These are phyloP conservation scores for Erebia palarica DNA, from an alignment of 2,888 invertebrate species.

Conservation along the genomic window DNA sequence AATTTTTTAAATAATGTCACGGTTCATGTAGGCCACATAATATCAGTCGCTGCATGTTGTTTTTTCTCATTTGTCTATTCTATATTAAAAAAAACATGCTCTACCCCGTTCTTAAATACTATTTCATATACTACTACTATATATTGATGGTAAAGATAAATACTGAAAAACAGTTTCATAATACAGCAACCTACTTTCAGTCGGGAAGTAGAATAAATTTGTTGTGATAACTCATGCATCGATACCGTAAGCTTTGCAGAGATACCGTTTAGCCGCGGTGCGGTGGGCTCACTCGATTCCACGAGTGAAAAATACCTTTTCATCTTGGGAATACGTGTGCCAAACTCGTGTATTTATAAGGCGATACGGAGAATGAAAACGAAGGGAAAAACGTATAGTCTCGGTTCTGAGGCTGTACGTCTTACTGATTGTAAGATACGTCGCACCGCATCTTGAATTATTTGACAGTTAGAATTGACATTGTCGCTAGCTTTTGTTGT, in stretches of 20 bases:
- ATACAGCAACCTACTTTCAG: background rate
- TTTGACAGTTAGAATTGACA: conserved; percentile 77
- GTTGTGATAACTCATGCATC: conserved; percentile 51
- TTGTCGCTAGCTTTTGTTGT: conserved; percentile 59
- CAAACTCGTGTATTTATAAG: conserved; percentile 79
- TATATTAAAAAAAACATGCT: no score
- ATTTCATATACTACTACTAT: no score
- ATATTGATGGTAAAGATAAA: background rate
- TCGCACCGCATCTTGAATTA: conserved; percentile 73
- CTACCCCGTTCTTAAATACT: no score
- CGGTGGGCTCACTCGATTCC: conserved; percentile 50
- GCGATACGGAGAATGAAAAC: conserved; percentile 73
- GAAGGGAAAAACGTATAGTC: conserved; percentile 66
- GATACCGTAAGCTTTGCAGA: conserved; percentile 57
- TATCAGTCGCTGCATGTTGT: no score
- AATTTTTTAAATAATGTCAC: no score
- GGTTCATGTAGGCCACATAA: no score
- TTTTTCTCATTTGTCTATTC: no score
- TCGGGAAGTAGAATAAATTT: background rate
- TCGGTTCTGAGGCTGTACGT: conserved; percentile 66
- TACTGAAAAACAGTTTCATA: background rate
- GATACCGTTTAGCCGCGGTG: conserved; percentile 51
- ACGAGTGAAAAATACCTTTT: conserved; percentile 76
- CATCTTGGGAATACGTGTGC: conserved; percentile 78
- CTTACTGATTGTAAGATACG: conserved; percentile 78